These are phyloP conservation scores for Diglossa cyanea DNA, from an alignment of 2,797 vertebrate genomes.

Conservation along the genomic window DNA sequence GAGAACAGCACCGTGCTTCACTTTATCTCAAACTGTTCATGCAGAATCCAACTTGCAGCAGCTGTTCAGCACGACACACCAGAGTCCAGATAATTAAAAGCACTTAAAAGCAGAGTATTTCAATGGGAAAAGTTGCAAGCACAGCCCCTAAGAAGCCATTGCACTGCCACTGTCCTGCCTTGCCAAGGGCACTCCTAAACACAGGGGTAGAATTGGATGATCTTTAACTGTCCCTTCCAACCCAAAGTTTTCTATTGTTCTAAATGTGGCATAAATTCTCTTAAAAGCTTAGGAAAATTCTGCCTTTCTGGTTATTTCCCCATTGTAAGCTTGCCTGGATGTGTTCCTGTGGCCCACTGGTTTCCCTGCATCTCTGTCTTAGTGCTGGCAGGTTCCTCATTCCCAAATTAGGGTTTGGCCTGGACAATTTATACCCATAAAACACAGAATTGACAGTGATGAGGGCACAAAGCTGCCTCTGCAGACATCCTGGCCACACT, in stretches of 20 bases:
- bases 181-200: background rate
- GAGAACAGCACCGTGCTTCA: background rate
- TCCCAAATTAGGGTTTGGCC: background rate
- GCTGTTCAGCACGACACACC: background rate
- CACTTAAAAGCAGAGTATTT: background rate
- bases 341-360: background rate
- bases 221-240: background rate
- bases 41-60: background rate
- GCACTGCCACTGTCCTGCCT: background rate
- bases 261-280: background rate
- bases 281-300: background rate
- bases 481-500: accelerated
- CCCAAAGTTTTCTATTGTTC: background rate
- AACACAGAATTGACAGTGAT: accelerated
- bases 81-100: background rate
- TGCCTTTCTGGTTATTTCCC: background rate
- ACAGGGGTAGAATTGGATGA: background rate
- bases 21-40: background rate
- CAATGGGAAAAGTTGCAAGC: background rate
- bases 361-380: background rate
- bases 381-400: background rate
- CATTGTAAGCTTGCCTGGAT: accelerated
- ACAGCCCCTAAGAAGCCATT: background rate
- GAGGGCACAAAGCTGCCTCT: background rate
- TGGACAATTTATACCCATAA: background rate